Conservation (phyloP, 2,888 invertebrate species). For the Trissonchulus latispiculum region DNA sequence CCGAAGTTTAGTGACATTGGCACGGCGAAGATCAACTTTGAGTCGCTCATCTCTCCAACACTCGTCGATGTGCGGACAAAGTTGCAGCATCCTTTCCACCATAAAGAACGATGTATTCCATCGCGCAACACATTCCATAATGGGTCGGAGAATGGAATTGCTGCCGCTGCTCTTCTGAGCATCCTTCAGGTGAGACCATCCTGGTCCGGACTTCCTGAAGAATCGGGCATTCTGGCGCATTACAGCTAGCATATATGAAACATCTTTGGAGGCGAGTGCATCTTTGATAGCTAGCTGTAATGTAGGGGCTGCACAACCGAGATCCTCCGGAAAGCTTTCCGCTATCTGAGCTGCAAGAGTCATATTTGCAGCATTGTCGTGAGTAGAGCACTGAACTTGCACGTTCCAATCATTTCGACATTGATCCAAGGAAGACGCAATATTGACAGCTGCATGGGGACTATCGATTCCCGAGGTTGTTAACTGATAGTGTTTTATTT, state of each 20-base stretch:
- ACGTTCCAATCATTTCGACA: background rate
- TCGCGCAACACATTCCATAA: background rate
- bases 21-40: background rate
- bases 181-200: background rate
- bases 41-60: slow-evolving; percentile 7
- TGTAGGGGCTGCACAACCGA: background rate
- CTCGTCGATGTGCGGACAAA: background rate
- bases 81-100: background rate
- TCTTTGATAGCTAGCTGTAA: background rate
- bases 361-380: slow-evolving; percentile 12
- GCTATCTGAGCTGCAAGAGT: background rate
- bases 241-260: background rate
- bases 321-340: background rate
- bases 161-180: no score
- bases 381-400: slow-evolving; percentile 1
- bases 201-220: slow-evolving; percentile 3
- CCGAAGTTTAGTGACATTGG: background rate
- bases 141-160: background rate
- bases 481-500: background rate
- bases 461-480: background rate
- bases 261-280: background rate
- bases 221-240: slow-evolving; percentile 1
- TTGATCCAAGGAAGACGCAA: background rate
- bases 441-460: slow-evolving; percentile 3
- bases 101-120: slow-evolving; percentile 9